phyloP scores from a whole-genome alignment of 2,888 invertebrate genomes.

The Bellardia pandia region DNA sequence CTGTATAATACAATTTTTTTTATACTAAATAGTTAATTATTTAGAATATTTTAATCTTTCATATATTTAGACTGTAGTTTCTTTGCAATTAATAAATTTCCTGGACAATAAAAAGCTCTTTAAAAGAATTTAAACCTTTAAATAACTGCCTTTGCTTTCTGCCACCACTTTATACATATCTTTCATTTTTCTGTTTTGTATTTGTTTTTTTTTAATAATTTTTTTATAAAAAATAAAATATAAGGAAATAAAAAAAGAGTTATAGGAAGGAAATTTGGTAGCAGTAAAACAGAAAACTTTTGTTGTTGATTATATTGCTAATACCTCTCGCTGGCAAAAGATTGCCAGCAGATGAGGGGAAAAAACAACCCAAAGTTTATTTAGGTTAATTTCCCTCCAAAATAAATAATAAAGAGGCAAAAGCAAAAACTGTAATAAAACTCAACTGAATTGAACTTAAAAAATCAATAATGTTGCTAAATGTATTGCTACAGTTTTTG shows the following conservation, averaged over 20 bases:
- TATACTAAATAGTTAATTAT: too few species aligned
- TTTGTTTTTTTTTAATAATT: background rate
- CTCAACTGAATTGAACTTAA: slow-evolving; percentile 18
- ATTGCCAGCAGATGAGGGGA: background rate
- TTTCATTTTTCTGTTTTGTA: slow-evolving; percentile 21
- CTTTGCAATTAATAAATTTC: too few species aligned
- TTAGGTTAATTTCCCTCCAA: slow-evolving; percentile 62
- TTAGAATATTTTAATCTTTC: too few species aligned
- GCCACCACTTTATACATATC: slow-evolving; percentile 3
- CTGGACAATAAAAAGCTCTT: too few species aligned
- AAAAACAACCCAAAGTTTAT: slow-evolving; percentile 48
- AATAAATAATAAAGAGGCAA: slow-evolving; percentile 2
- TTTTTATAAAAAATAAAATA: slow-evolving; percentile 8
- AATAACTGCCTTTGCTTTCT: slow-evolving; percentile 30
- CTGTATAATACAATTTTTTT: too few species aligned
- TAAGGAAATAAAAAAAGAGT: slow-evolving; percentile 33
- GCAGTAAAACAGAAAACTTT: slow-evolving; percentile 18
- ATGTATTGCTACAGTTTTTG: slow-evolving; percentile 9
- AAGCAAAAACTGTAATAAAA: background rate
- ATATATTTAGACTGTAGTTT: too few species aligned
- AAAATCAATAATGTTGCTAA: slow-evolving; percentile 60
- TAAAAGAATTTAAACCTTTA: slow-evolving; percentile 26
- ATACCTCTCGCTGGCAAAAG: slow-evolving; percentile 25
- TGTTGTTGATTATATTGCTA: slow-evolving; percentile 57
- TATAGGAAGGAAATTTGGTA: slow-evolving; percentile 58